Percentiles rank a stretch among this genome's conserved stretches.
Conservation (phyloP, 2,797 vertebrate species). For the Enteromius paludinosus region DNA sequence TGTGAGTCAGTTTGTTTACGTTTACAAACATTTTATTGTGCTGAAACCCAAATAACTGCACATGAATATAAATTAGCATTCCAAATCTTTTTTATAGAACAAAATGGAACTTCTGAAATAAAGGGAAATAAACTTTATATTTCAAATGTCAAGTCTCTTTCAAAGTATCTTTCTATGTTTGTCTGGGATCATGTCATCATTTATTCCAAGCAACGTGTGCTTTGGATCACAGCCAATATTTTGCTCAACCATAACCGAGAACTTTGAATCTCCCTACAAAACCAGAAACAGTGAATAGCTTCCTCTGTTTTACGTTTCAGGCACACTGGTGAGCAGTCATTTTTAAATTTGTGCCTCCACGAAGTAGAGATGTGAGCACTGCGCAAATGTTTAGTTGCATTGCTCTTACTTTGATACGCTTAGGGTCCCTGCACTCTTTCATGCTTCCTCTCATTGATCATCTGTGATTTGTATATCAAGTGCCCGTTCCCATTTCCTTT, state of each 20-base stretch:
- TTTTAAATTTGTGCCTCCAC: background rate
- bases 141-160: background rate
- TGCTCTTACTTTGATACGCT: constrained; percentile 14
- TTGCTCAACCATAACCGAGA: no score
- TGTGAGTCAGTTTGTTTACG: no score
- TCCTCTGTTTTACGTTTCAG: constrained; percentile 25
- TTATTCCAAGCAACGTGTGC: no score
- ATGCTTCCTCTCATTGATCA: background rate
- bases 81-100: background rate
- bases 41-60: background rate
- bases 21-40: background rate
- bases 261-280: no score
- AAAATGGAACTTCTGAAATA: constrained; percentile 7
- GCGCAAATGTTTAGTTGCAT: constrained; percentile 9
- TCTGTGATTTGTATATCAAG: constrained; percentile 16
- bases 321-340: background rate
- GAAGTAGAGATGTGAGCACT: constrained; percentile 38
- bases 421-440: background rate
- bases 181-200: no score
- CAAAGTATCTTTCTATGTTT: no score
- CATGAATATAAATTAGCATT: background rate
- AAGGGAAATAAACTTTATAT: background rate
- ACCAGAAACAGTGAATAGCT: no score
- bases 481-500: background rate
- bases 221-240: no score